These are phyloP conservation scores for Gryllus longicercus DNA, from an alignment of 2,888 invertebrate genomes.

Conservation along the genomic window DNA sequence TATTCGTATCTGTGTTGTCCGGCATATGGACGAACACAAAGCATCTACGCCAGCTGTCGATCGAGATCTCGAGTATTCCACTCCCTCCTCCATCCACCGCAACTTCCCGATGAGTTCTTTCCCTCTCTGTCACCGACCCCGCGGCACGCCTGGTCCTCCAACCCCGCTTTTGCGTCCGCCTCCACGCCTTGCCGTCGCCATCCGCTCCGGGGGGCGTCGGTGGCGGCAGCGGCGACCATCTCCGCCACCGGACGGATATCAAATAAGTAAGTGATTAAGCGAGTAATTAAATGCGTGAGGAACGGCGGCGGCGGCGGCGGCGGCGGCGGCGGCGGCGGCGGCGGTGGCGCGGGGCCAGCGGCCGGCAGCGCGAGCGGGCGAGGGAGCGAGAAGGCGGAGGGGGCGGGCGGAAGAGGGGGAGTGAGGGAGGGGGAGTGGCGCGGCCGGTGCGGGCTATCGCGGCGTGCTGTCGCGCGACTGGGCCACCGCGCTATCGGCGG, in stretches of 20 bases:
- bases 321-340: neutral
- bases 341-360: neutral
- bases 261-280: conserved; percentile 17
- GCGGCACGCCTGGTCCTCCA: no score
- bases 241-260: conserved; percentile 8
- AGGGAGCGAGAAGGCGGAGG: neutral
- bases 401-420: neutral
- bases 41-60: no score
- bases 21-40: no score
- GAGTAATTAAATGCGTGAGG: conserved; percentile 1
- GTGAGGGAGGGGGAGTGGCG: neutral
- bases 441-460: neutral
- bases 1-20: no score
- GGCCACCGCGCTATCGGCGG: neutral
- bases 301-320: neutral
- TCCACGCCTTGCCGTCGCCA: no score
- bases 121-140: no score
- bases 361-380: neutral
- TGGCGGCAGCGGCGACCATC: neutral
- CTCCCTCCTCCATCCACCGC: no score
- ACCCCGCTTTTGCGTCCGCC: no score
- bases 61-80: no score
- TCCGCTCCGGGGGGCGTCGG: no score
- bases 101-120: no score
- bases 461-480: neutral